A percentile compares a stretch with the other conserved stretches of the same genome.
Evolutionary conservation across 2,113 vertebrate genomes (phyloP).

Genomic region (Spizaetus ornatus): DNA sequence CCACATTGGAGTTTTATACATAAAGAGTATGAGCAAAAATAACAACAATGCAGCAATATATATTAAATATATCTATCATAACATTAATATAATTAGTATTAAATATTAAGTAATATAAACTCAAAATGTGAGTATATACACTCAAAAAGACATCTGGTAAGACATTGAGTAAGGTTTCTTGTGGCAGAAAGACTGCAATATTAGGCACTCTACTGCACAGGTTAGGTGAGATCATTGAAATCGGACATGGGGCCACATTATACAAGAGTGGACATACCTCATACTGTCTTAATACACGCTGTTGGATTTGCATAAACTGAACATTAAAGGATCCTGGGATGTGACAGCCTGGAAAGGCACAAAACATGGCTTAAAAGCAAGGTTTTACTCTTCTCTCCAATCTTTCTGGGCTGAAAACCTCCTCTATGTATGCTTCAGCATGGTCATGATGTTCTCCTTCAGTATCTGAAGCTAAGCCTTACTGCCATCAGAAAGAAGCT

Average conservation of each 20-base stretch:
- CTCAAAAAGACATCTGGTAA: background rate
- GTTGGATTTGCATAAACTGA: background rate
- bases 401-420: background rate
- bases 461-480: background rate
- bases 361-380: background rate
- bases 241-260: background rate
- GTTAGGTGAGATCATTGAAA: background rate
- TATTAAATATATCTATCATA: background rate
- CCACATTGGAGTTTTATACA: background rate
- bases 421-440: background rate
- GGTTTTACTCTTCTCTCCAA: background rate
- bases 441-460: background rate
- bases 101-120: background rate
- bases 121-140: background rate
- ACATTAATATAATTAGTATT: background rate
- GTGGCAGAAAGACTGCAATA: background rate
- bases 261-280: background rate
- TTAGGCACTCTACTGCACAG: background rate
- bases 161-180: background rate
- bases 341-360: background rate
- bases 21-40: background rate
- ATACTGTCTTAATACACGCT: background rate
- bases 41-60: background rate
- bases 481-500: background rate
- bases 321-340: background rate